Evolutionary conservation across 2,113 vertebrate genomes (phyloP).

Genomic region (Osmerus eperlanus): DNA sequence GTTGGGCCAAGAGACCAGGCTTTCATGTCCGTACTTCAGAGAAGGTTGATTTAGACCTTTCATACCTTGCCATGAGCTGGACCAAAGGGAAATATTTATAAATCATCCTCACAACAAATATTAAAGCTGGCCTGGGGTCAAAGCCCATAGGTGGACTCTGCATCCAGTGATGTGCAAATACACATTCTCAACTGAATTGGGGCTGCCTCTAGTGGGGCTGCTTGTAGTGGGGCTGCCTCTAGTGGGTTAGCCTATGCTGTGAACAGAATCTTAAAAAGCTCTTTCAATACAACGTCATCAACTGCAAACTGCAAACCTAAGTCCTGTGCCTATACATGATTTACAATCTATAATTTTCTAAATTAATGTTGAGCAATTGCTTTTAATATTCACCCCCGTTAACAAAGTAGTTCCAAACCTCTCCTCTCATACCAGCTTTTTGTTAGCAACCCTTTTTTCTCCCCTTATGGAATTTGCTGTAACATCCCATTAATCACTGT

Average conservation of each 20-base stretch:
- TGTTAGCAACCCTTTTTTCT: neutral
- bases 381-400: too few species aligned
- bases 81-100: conserved; percentile 72
- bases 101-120: conserved; percentile 66
- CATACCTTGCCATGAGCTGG: conserved; percentile 50
- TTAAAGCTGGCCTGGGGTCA: conserved; percentile 47
- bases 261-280: too few species aligned
- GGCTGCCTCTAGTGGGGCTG: neutral
- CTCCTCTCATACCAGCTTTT: neutral
- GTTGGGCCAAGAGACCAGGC: conserved; percentile 31
- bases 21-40: conserved; percentile 65
- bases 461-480: neutral
- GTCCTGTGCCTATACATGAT: neutral
- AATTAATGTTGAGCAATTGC: too few species aligned
- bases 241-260: too few species aligned
- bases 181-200: conserved; percentile 14
- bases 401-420: neutral
- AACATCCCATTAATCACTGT: conserved; percentile 21
- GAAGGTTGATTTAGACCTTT: conserved; percentile 40
- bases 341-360: neutral
- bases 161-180: conserved; percentile 46
- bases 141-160: conserved; percentile 30
- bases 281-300: too few species aligned
- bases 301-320: too few species aligned
- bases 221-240: too few species aligned